Conservation (phyloP, 2,888 invertebrate species). For the Resseliella maxima region DNA sequence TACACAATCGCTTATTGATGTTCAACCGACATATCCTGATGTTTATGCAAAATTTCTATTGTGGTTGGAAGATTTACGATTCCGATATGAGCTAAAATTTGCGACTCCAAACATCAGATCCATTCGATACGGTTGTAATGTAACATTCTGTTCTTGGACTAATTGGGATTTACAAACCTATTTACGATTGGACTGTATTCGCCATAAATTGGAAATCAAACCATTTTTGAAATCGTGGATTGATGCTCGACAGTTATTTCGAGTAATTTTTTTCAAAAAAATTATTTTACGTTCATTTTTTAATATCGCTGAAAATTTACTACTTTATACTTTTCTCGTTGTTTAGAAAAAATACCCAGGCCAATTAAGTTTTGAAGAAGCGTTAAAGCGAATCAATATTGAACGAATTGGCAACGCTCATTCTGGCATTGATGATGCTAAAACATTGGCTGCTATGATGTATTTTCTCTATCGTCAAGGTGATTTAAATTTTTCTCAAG, state of each 20-base stretch:
- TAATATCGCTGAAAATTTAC: neutral
- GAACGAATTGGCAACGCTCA: neutral
- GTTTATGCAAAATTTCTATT: neutral
- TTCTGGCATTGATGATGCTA: neutral
- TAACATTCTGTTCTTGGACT: conserved; percentile 15
- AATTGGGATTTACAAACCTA: neutral
- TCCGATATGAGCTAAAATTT: neutral
- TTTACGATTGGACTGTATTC: neutral
- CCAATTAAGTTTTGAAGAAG: neutral
- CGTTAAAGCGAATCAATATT: neutral
- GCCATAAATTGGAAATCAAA: neutral
- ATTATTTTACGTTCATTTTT: neutral
- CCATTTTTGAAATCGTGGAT: neutral
- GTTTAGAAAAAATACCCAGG: neutral
- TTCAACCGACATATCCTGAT: neutral
- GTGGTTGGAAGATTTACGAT: neutral
- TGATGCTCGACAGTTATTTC: neutral
- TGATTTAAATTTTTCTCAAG: neutral
- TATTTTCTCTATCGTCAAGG: neutral
- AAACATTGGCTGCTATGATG: neutral
- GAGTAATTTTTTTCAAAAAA: neutral
- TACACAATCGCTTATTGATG: conserved; percentile 69
- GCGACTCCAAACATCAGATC: neutral
- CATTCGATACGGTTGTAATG: neutral
- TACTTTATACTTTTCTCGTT: neutral